Evolutionary conservation across 2,113 vertebrate genomes (phyloP).

Genomic region (Myxocyprinus asiaticus): DNA sequence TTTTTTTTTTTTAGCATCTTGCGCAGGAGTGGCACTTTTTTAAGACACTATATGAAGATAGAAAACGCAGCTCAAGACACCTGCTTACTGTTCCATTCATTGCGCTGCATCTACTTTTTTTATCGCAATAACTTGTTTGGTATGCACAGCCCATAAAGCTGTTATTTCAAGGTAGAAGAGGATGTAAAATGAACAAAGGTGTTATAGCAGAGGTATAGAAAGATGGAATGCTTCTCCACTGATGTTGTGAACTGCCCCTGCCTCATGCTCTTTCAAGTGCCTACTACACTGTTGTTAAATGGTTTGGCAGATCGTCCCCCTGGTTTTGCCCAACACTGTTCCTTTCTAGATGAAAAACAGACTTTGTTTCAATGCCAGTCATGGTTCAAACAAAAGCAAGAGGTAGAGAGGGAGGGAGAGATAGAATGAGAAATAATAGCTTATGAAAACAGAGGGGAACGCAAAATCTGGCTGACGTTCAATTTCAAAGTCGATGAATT

Average conservation of each 20-base stretch:
- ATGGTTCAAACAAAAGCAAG: not conserved
- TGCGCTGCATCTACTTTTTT: no score
- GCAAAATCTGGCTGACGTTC: conserved; percentile 7
- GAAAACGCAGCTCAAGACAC: no score
- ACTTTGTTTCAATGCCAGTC: conserved; percentile 1
- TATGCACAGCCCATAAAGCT: not conserved
- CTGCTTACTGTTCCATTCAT: no score
- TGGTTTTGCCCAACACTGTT: conserved; percentile 7
- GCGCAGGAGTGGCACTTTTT: no score
- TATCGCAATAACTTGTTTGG: no score
- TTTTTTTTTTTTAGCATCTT: no score
- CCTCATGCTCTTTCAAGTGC: conserved; percentile 58
- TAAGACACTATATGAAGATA: no score
- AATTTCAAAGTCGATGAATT: conserved; percentile 14
- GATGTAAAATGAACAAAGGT: conserved; percentile 16
- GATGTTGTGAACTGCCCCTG: not conserved
- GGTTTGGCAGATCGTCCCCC: not conserved
- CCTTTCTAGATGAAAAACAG: conserved; percentile 19
- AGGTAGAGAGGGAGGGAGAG: not conserved
- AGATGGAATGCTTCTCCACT: conserved; percentile 43
- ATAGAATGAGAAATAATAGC: conserved; percentile 13
- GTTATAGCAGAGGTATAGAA: conserved; percentile 34
- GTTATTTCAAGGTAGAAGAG: not conserved
- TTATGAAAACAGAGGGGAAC: conserved; percentile 24
- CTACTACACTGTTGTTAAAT: conserved; percentile 60